These are phyloP conservation scores for Darwinula stevensoni DNA, from an alignment of 2,888 invertebrate species.

Conservation along the genomic window DNA sequence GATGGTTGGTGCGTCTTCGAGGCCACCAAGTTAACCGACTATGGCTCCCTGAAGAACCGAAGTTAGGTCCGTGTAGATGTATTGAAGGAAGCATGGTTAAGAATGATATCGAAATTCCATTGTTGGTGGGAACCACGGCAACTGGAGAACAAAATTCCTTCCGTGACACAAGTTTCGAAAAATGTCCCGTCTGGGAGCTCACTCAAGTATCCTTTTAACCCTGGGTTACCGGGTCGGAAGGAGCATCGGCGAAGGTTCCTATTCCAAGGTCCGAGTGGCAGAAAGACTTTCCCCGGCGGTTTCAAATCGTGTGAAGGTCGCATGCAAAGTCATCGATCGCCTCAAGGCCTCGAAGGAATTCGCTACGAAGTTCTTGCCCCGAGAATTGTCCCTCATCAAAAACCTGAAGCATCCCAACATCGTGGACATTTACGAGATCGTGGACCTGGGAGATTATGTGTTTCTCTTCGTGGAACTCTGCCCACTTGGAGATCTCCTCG, in stretches of 20 bases:
- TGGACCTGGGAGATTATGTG: neutral
- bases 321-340: neutral
- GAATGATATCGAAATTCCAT: too few relatives aligned
- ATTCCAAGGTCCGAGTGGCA: neutral
- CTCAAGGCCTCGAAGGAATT: neutral
- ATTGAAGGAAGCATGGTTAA: too few relatives aligned
- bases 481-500: neutral
- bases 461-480: neutral
- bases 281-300: neutral
- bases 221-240: neutral
- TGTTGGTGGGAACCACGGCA: too few relatives aligned
- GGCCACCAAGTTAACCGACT: too few relatives aligned
- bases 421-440: neutral
- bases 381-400: neutral
- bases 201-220: too few relatives aligned
- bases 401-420: neutral
- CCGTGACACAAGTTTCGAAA: too few relatives aligned
- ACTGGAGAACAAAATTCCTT: too few relatives aligned
- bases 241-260: neutral
- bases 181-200: too few relatives aligned
- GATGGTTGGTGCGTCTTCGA: too few relatives aligned
- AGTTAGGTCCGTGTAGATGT: too few relatives aligned
- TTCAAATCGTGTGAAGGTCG: neutral
- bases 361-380: constrained; percentile 2
- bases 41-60: too few relatives aligned